Evolutionary conservation across 2,797 vertebrate species (phyloP).

Genomic region (Dicrostonyx torquatus): DNA sequence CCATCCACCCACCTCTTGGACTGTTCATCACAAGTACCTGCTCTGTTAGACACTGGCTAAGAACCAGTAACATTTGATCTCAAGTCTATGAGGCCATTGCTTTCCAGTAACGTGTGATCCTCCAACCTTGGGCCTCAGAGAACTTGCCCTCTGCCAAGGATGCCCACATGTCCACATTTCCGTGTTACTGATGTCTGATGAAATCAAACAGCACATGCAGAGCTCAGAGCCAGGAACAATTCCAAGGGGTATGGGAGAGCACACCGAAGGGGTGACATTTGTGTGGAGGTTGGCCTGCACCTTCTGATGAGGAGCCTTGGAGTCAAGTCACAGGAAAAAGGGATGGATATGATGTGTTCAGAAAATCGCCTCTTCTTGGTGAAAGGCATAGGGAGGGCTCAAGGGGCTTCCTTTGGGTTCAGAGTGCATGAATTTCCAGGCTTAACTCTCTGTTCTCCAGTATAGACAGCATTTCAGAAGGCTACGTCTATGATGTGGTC

Average conservation of each 20-base stretch:
- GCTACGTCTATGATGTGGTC: not conserved
- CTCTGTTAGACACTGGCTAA: not conserved
- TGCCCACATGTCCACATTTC: not conserved
- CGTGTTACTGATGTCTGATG: not conserved
- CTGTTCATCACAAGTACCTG: not conserved
- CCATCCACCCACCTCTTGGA: not conserved
- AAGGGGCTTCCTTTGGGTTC: not conserved
- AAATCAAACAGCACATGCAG: not conserved
- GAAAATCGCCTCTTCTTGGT: not conserved
- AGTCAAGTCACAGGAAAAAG: not conserved
- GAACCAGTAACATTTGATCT: not conserved
- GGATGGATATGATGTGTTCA: not conserved
- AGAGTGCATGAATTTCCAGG: not conserved
- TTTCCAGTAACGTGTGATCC: not conserved
- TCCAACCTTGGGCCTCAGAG: not conserved
- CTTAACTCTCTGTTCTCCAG: not conserved
- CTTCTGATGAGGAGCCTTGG: not conserved
- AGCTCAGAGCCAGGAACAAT: not conserved
- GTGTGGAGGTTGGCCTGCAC: not conserved
- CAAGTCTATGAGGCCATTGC: not conserved
- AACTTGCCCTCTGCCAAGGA: not conserved
- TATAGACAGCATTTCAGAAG: not conserved
- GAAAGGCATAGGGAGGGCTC: not conserved
- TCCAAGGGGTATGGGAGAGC: not conserved
- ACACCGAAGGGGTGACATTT: not conserved